These are phyloP conservation scores for Puntigrus tetrazona DNA, from an alignment of 2,113 vertebrate genomes.

Conservation along the genomic window DNA sequence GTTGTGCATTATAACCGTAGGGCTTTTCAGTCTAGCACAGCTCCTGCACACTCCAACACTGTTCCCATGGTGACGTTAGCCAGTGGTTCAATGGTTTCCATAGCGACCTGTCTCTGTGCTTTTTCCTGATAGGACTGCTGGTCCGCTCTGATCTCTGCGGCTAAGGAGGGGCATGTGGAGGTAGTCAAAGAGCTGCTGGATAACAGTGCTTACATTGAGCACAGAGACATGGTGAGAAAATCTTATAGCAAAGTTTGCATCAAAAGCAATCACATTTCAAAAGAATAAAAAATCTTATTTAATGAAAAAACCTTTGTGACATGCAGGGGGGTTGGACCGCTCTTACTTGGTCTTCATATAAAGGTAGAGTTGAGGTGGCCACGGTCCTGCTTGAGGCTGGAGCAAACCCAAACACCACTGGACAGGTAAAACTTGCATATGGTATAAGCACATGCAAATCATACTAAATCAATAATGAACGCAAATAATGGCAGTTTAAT, in stretches of 20 bases:
- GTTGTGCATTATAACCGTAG: neutral
- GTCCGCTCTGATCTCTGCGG: slow-evolving; percentile 93
- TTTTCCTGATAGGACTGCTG: slow-evolving; percentile 87
- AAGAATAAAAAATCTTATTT: neutral
- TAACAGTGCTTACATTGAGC: slow-evolving; percentile 86
- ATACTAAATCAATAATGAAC: neutral
- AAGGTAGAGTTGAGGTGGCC: slow-evolving; percentile 86
- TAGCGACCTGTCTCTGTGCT: slow-evolving; percentile 59
- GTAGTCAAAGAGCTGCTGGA: slow-evolving; percentile 89
- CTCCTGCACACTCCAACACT: neutral
- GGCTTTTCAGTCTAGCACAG: neutral
- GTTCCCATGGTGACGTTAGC: slow-evolving; percentile 55
- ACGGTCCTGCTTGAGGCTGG: slow-evolving; percentile 85
- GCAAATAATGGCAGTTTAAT: neutral
- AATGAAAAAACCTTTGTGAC: slow-evolving; percentile 11
- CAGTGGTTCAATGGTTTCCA: slow-evolving; percentile 50
- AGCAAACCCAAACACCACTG: slow-evolving; percentile 92
- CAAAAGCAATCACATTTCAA: neutral
- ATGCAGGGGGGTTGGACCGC: slow-evolving; percentile 95
- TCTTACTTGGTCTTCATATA: slow-evolving; percentile 95
- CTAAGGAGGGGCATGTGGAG: slow-evolving; percentile 90
- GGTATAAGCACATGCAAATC: neutral
- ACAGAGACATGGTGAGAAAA: slow-evolving; percentile 89
- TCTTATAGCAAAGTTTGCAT: neutral
- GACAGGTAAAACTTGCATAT: slow-evolving; percentile 80